A percentile compares a stretch with the other conserved stretches of the same genome.
These are phyloP conservation scores for Rhorus exstirpatorius DNA, from an alignment of 2,888 invertebrate genomes.

Conservation along the genomic window DNA sequence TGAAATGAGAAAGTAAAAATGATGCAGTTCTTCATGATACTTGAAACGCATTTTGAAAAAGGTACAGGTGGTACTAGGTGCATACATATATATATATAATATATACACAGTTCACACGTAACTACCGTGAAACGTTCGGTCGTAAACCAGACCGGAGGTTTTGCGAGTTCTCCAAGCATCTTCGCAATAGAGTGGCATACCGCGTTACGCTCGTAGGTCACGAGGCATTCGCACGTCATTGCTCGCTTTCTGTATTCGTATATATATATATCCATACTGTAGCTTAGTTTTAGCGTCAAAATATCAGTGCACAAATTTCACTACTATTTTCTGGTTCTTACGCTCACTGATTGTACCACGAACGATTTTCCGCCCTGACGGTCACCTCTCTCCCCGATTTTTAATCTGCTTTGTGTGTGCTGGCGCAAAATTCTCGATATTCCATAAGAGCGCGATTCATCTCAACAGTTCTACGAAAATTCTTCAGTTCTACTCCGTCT, in stretches of 20 bases:
- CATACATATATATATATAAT: slow-evolving; percentile 8
- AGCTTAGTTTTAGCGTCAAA: slow-evolving; percentile 43
- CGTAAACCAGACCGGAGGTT: slow-evolving; percentile 62
- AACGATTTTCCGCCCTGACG: slow-evolving; percentile 83
- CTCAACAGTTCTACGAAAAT: slow-evolving; percentile 66
- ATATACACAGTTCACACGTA: slow-evolving; percentile 59
- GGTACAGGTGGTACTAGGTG: slow-evolving; percentile 37
- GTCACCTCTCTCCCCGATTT: slow-evolving; percentile 67
- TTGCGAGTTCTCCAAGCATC: slow-evolving; percentile 63
- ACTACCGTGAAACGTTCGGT: slow-evolving; percentile 64
- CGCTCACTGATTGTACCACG: slow-evolving; percentile 79
- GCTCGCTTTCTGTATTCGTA: slow-evolving; percentile 30
- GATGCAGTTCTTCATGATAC: slow-evolving; percentile 27
- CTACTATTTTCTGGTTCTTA: slow-evolving; percentile 82
- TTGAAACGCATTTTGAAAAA: slow-evolving; percentile 20
- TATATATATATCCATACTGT: slow-evolving; percentile 32
- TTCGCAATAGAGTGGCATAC: slow-evolving; percentile 79
- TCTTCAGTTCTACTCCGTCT: slow-evolving; percentile 68
- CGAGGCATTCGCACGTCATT: slow-evolving; percentile 82
- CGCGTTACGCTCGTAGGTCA: slow-evolving; percentile 83
- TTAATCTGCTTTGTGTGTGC: slow-evolving; percentile 49
- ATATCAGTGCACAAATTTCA: slow-evolving; percentile 72
- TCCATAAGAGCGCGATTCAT: slow-evolving; percentile 61
- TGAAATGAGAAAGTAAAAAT: slow-evolving; percentile 4
- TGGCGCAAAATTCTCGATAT: slow-evolving; percentile 33